Evolutionary conservation across 2,797 vertebrate genomes (phyloP).

Genomic region (Acestrorhynchus altus): DNA sequence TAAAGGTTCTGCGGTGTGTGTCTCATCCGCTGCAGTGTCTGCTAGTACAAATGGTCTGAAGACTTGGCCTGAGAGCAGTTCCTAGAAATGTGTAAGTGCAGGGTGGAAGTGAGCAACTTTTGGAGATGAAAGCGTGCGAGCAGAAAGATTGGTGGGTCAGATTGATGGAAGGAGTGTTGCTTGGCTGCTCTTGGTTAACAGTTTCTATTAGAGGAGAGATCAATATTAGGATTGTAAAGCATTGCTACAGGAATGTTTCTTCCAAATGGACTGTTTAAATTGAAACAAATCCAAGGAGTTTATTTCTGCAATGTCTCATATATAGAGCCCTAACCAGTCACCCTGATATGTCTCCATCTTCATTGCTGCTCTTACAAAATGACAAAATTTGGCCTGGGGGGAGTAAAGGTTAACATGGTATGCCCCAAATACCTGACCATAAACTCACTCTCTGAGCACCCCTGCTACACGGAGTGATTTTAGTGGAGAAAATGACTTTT

Average conservation of each 20-base stretch:
- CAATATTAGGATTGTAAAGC: background rate
- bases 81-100: slow-evolving; percentile 22
- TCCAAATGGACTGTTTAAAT: background rate
- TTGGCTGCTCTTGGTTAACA: background rate
- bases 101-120: slow-evolving; percentile 9
- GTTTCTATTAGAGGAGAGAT: background rate
- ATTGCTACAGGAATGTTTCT: background rate
- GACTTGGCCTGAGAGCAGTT: slow-evolving; percentile 1
- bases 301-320: no score
- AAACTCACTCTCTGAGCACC: background rate
- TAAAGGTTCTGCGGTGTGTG: background rate
- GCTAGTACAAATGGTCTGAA: background rate
- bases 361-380: background rate
- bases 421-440: no score
- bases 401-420: no score
- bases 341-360: background rate
- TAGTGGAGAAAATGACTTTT: no score
- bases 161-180: slow-evolving; percentile 7
- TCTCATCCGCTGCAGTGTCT: background rate
- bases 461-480: no score
- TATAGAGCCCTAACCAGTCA: background rate
- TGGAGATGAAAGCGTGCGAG: slow-evolving; percentile 32
- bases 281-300: background rate
- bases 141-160: slow-evolving; percentile 2
- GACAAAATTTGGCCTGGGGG: no score